Base-by-base conservation (phyloP, 92 coral and sea anemone species). In the Phenganax subtilis region DNA sequence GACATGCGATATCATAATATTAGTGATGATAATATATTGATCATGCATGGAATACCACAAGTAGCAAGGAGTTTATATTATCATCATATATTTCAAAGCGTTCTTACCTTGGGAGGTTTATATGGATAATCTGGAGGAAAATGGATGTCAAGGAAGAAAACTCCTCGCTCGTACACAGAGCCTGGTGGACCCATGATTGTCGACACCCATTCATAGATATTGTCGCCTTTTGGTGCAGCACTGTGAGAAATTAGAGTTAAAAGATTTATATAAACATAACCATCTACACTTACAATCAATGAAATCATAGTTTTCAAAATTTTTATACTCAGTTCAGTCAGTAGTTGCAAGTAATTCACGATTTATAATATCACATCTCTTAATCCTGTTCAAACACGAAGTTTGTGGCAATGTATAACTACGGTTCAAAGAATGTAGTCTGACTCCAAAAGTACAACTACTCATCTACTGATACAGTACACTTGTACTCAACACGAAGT, bases 151-250 rank as follows among this genome's bases (percentile, higher is more conserved):
- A 93, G 91, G 80, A 93, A 93, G 86, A 93, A 93, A 4, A 93
- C 97, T 29, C 97, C 97, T 72, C 92, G 88, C 55, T 91, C 96
- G 76, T 93, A 93, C 27, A 91, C 96, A 9, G 97, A 93, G 60
- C 92, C 96, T 12, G 89, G 96, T 4, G 97, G 97, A 55, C 97
- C 97, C 56, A 93, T 93, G 74, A 93, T 93, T 9, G 97, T 93
- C 3, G 96, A 91, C 68, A 91, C 89, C 97, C 97, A 93, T 80
- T 93, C 96, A 56, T 91, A 93, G 6, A 93, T 85, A 54, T 91
- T 89, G 87, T 93, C 97, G 7, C 97, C 96, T 77, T 91, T 93
- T 25, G 97, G 97, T 12, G 96, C 97, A 52, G 97, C 97, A 74
- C 97, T 93, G 59, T 16, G 67, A 44, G 81, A 6, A 60, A 67